These are phyloP conservation scores for Urocolius indicus DNA, from an alignment of 2,113 vertebrate species.

Conservation along the genomic window DNA sequence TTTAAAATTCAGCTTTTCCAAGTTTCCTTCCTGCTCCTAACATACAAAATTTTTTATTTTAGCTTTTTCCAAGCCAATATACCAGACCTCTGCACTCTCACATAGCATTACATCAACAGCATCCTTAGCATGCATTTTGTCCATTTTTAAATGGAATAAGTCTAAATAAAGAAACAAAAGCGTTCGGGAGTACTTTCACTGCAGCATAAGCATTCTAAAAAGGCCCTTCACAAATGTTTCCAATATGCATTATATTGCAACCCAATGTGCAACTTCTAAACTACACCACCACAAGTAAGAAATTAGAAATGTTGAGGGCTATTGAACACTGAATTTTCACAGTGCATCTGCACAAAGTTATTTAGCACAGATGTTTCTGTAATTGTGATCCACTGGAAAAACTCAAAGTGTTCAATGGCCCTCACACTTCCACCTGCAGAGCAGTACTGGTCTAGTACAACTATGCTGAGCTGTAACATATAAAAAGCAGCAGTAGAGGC, in stretches of 20 bases:
- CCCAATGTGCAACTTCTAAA: constrained; percentile 62
- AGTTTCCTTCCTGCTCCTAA: not conserved
- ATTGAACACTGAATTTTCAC: constrained; percentile 61
- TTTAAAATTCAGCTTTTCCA: not conserved
- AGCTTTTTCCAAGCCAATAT: not conserved
- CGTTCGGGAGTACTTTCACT: constrained; percentile 50
- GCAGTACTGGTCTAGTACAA: not conserved
- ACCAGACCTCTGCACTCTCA: not conserved
- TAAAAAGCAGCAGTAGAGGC: not conserved
- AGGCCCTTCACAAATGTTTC: constrained; percentile 63
- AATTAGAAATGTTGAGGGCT: constrained; percentile 74
- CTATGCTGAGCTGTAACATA: not conserved
- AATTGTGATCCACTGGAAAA: constrained; percentile 58
- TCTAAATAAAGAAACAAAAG: constrained; percentile 68
- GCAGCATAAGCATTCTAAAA: constrained; percentile 60
- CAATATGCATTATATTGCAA: constrained; percentile 64
- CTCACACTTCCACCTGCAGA: constrained; percentile 42
- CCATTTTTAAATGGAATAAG: constrained; percentile 49
- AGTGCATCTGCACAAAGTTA: constrained; percentile 46
- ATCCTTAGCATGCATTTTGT: constrained; percentile 24
- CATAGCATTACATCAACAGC: not conserved
- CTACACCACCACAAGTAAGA: constrained; percentile 68
- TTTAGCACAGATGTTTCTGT: constrained; percentile 52
- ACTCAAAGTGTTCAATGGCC: constrained; percentile 57
- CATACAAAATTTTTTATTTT: not conserved